phyloP scores from a whole-genome alignment of 2,113 vertebrate species.

The Gobio gobio region DNA sequence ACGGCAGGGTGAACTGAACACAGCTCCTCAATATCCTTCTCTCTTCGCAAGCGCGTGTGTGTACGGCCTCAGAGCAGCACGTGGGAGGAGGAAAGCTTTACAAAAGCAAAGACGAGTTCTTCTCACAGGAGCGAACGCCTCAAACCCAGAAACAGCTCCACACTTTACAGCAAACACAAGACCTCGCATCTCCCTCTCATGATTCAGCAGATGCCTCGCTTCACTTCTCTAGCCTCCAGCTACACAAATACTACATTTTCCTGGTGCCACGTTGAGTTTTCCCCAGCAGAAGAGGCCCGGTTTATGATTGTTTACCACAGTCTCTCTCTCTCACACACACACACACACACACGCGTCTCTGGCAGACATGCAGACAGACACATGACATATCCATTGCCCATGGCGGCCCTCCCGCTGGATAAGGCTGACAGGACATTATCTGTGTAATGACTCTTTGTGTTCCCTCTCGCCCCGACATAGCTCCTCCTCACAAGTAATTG shows the following conservation, averaged over 20 bases:
- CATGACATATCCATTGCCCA: no score
- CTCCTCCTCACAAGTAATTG: conserved; percentile 62
- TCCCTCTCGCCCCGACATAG: conserved; percentile 56
- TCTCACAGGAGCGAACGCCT: neutral
- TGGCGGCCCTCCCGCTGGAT: conserved; percentile 23
- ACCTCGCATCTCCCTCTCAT: conserved; percentile 22
- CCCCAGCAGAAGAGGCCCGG: neutral
- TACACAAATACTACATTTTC: neutral
- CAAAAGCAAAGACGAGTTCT: conserved; percentile 1
- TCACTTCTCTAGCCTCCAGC: conserved; percentile 53
- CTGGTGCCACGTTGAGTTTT: neutral
- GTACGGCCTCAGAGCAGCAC: neutral
- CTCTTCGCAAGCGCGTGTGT: no score
- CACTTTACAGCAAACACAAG: conserved; percentile 7
- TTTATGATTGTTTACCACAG: conserved; percentile 43
- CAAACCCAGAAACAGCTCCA: conserved; percentile 3
- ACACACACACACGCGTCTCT: neutral
- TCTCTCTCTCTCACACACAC: neutral
- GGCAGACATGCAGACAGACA: no score
- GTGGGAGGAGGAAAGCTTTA: neutral
- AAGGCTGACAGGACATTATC: conserved; percentile 65
- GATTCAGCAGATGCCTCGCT: conserved; percentile 41
- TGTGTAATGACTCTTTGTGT: conserved; percentile 62
- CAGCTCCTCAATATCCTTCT: no score
- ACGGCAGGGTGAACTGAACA: no score